Percentiles rank a stretch among this genome's conserved stretches.
These are phyloP conservation scores for Cylindroiulus punctatus DNA, from an alignment of 2,888 invertebrate genomes.

Conservation along the genomic window DNA sequence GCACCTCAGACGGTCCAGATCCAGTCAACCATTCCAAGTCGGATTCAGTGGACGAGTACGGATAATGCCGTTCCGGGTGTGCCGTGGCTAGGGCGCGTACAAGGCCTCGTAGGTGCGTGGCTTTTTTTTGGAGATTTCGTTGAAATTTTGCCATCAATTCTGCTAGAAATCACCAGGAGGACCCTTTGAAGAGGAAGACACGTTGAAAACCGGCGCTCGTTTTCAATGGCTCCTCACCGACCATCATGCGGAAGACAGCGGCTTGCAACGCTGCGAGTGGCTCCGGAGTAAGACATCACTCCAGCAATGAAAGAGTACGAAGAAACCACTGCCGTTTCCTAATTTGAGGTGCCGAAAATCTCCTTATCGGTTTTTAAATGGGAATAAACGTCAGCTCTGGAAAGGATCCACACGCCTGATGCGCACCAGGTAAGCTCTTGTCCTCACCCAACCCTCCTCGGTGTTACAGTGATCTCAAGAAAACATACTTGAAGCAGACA, in stretches of 20 bases:
- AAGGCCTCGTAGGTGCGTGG: not conserved
- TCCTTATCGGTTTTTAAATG: not conserved
- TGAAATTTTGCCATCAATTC: not conserved
- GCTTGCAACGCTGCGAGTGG: not conserved
- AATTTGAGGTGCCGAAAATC: not conserved
- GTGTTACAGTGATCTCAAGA: no score
- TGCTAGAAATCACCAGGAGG: not conserved
- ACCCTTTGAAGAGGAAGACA: not conserved
- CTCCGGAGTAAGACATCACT: not conserved
- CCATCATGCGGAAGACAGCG: not conserved
- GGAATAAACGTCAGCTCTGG: not conserved
- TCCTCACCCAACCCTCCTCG: no score
- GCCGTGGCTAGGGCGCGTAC: slow-evolving; percentile 12
- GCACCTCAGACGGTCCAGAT: not conserved
- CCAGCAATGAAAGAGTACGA: slow-evolving; percentile 20
- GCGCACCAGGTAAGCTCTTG: not conserved
- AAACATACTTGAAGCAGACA: no score
- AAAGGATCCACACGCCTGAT: not conserved
- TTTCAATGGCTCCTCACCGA: slow-evolving; percentile 3
- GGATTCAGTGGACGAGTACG: slow-evolving; percentile 19
- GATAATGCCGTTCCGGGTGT: slow-evolving; percentile 16
- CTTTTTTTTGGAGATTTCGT: not conserved
- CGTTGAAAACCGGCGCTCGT: not conserved
- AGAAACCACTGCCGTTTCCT: not conserved
- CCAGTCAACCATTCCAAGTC: slow-evolving; percentile 14